Evolutionary conservation across 2,113 vertebrate species (phyloP).

Genomic region (Diglossa brunneiventris): DNA sequence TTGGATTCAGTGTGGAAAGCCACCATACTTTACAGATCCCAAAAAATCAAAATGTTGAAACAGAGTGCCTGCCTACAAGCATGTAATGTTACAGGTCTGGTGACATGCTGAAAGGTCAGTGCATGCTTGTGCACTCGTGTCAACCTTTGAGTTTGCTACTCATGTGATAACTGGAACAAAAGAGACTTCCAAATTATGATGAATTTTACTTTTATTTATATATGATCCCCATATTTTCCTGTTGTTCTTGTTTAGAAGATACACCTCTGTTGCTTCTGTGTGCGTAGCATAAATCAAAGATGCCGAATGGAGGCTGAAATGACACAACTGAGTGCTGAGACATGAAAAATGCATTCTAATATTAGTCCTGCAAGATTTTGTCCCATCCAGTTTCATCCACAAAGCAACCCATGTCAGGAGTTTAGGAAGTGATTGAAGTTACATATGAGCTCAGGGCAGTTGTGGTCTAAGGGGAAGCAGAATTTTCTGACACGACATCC

Average conservation of each 20-base stretch:
- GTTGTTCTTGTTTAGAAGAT: neutral
- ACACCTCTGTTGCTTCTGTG: neutral
- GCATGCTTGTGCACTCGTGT: neutral
- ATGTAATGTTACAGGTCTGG: neutral
- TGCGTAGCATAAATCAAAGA: neutral
- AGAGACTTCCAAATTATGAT: neutral
- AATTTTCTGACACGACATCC: neutral
- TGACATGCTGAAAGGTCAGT: neutral
- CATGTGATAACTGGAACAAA: neutral
- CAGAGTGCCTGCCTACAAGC: neutral
- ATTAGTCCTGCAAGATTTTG: neutral
- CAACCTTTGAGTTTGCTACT: neutral
- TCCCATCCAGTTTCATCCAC: neutral
- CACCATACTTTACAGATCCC: neutral
- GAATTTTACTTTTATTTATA: neutral
- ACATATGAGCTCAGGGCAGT: rapidly evolving
- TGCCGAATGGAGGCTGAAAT: neutral
- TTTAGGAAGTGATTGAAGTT: neutral
- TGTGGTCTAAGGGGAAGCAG: neutral
- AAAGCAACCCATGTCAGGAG: neutral
- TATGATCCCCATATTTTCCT: neutral
- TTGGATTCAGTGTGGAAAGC: neutral
- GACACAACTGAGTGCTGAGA: neutral
- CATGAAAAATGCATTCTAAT: neutral
- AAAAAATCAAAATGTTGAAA: neutral